Percentiles rank a stretch among this genome's conserved stretches.
These are phyloP conservation scores for Progne subis DNA, from an alignment of 2,113 vertebrate species.

Conservation along the genomic window DNA sequence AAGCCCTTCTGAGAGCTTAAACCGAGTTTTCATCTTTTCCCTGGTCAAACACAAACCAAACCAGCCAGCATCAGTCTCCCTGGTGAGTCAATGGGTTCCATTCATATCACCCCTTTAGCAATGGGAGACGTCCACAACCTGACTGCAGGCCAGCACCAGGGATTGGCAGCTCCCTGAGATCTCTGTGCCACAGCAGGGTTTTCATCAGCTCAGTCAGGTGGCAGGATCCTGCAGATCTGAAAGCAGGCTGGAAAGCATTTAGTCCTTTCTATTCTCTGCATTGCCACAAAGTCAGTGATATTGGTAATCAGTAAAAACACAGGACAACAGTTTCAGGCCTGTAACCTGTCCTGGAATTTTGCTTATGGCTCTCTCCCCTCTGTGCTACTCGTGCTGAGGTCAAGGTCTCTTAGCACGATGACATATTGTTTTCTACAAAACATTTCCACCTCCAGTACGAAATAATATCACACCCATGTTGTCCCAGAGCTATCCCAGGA, in stretches of 20 bases:
- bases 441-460: not conserved
- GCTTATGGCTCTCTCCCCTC: not conserved
- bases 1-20: not conserved
- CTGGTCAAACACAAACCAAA: not conserved
- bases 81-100: not conserved
- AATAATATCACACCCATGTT: not conserved
- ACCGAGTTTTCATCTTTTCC: not conserved
- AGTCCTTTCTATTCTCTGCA: not conserved
- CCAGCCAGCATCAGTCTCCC: not conserved
- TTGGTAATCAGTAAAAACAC: not conserved
- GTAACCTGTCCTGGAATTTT: no score
- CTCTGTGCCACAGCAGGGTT: rapidly evolving
- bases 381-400: not conserved
- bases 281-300: not conserved
- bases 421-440: not conserved
- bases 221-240: not conserved
- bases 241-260: not conserved
- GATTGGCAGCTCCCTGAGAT: not conserved
- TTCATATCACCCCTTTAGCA: not conserved
- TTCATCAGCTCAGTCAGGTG: not conserved
- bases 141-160: rapidly evolving
- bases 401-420: not conserved
- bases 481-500: not conserved
- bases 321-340: not conserved
- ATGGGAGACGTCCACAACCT: rapidly evolving